These are phyloP conservation scores for Gasterosteus aculeatus DNA, from an alignment of 2,113 vertebrate species.

Conservation along the genomic window DNA sequence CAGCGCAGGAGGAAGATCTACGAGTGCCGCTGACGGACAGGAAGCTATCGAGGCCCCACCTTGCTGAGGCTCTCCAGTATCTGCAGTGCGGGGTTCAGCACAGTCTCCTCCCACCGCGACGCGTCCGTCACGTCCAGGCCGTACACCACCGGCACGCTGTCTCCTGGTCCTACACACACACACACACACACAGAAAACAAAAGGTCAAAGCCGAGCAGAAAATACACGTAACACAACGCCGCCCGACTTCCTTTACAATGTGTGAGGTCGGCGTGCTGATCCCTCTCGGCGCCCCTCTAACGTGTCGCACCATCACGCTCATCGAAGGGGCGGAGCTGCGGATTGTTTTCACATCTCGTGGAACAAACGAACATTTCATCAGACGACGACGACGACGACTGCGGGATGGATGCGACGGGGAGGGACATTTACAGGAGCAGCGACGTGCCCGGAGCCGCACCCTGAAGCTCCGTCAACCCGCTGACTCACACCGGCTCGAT, in stretches of 20 bases:
- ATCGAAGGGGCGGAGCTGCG: neutral
- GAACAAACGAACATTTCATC: constrained; percentile 3
- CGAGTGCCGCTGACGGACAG: no score
- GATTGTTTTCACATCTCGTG: neutral
- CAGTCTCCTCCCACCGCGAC: constrained; percentile 87
- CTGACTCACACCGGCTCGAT: constrained; percentile 83
- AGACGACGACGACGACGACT: constrained; percentile 2
- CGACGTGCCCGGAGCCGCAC: constrained; percentile 60
- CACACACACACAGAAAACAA: neutral
- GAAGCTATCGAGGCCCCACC: constrained; percentile 76
- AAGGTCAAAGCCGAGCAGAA: no score
- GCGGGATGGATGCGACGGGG: constrained; percentile 15
- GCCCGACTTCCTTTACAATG: no score
- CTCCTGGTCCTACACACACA: constrained; percentile 84
- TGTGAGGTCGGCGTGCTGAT: neutral
- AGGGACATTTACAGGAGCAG: constrained; percentile 38
- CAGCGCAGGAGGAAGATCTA: no score
- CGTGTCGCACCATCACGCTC: neutral
- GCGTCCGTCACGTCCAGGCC: constrained; percentile 90
- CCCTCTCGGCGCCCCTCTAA: neutral
- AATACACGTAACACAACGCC: no score
- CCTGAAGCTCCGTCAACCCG: constrained; percentile 74
- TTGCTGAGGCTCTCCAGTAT: constrained; percentile 90
- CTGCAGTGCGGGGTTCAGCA: constrained; percentile 89
- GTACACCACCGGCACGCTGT: constrained; percentile 86